Evolutionary conservation across 2,113 vertebrate species (phyloP).

Genomic region (Dipodomys stephensi): DNA sequence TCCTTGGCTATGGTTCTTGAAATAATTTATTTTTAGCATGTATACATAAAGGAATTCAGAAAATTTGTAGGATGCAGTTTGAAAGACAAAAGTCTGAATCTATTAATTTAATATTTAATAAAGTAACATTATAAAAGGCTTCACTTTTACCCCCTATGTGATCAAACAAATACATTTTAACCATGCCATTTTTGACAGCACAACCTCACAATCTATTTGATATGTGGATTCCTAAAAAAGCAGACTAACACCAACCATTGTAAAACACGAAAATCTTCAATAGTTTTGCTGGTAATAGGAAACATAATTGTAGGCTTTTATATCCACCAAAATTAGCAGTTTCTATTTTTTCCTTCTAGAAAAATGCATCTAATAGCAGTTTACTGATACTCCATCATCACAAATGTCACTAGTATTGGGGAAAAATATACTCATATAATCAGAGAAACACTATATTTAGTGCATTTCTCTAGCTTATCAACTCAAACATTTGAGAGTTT

Average conservation of each 20-base stretch:
- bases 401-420: conserved; percentile 61
- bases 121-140: neutral
- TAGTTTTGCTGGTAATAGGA: conserved; percentile 58
- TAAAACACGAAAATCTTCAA: conserved; percentile 57
- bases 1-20: neutral
- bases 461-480: conserved; percentile 67
- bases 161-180: neutral
- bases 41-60: neutral
- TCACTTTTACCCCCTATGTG: neutral
- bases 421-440: conserved; percentile 59
- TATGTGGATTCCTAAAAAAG: neutral
- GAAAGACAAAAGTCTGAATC: conserved; percentile 2
- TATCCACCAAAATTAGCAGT: conserved; percentile 77
- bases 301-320: conserved; percentile 76
- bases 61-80: neutral
- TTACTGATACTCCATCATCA: conserved; percentile 75
- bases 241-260: conserved; percentile 49
- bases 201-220: neutral
- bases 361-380: conserved; percentile 80
- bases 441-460: conserved; percentile 79
- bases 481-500: conserved; percentile 59
- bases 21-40: neutral
- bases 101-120: neutral
- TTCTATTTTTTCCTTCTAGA: conserved; percentile 75
- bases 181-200: neutral